Conservation (phyloP, 2,888 invertebrate species). For the Machimus rusticus region DNA sequence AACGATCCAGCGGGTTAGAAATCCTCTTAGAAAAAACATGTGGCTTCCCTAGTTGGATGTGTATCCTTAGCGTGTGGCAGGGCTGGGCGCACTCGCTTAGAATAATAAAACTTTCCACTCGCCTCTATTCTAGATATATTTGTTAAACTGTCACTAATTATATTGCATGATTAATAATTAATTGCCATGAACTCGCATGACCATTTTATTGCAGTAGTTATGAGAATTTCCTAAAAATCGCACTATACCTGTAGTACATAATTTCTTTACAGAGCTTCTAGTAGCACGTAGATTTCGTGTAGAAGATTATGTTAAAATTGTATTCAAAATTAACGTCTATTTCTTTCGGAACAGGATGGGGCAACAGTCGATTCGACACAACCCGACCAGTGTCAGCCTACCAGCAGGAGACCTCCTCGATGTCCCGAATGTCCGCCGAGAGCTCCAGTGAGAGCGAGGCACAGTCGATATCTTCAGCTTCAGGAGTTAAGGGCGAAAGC, state of each 20-base stretch:
- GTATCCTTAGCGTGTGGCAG: neutral
- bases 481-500: conserved; percentile 56
- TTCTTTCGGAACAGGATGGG: conserved; percentile 58
- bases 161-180: neutral
- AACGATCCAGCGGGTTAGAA: conserved; percentile 61
- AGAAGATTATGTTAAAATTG: neutral
- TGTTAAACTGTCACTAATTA: neutral
- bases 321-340: neutral
- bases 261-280: neutral
- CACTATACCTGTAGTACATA: neutral
- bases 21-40: conserved; percentile 8
- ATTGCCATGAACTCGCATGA: neutral
- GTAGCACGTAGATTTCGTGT: neutral
- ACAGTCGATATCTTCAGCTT: conserved; percentile 61
- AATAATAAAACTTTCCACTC: neutral
- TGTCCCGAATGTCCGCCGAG: conserved; percentile 59
- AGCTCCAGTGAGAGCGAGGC: conserved; percentile 64
- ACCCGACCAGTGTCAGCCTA: conserved; percentile 58
- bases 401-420: conserved; percentile 55
- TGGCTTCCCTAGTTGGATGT: conserved; percentile 1
- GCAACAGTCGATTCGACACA: conserved; percentile 59
- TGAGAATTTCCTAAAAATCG: neutral
- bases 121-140: neutral
- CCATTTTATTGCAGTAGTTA: neutral
- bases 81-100: neutral